Conservation (phyloP, 2,888 invertebrate species). For the Athetis lepigone region DNA sequence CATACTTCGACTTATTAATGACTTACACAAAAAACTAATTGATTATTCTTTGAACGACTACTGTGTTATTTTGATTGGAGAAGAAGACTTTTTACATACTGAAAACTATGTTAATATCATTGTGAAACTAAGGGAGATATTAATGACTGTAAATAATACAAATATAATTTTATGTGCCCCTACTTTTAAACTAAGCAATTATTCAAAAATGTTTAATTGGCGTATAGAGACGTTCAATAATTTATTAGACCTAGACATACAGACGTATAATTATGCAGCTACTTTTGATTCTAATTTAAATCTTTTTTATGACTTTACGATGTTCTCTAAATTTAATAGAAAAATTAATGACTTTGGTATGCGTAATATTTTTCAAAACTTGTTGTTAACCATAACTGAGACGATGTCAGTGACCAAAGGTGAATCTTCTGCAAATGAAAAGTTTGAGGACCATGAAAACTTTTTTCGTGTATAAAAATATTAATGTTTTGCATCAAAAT, state of each 20-base stretch:
- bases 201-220: background rate
- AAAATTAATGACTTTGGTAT: background rate
- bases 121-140: background rate
- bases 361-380: background rate
- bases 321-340: background rate
- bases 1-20: background rate
- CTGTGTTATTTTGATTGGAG: background rate
- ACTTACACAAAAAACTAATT: slow-evolving; percentile 1
- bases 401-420: background rate
- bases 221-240: too few relatives aligned
- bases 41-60: background rate
- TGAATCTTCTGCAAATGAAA: background rate
- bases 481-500: too few relatives aligned
- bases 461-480: too few relatives aligned
- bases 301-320: background rate
- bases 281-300: background rate
- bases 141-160: background rate
- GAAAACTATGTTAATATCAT: slow-evolving; percentile 4
- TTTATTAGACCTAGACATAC: background rate
- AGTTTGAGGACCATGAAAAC: too few relatives aligned
- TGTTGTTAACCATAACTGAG: background rate
- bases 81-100: background rate
- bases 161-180: background rate
- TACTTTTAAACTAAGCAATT: background rate
- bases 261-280: background rate